These are phyloP conservation scores for Anguilla obscura DNA, from an alignment of 2,797 vertebrate genomes.

Conservation along the genomic window DNA sequence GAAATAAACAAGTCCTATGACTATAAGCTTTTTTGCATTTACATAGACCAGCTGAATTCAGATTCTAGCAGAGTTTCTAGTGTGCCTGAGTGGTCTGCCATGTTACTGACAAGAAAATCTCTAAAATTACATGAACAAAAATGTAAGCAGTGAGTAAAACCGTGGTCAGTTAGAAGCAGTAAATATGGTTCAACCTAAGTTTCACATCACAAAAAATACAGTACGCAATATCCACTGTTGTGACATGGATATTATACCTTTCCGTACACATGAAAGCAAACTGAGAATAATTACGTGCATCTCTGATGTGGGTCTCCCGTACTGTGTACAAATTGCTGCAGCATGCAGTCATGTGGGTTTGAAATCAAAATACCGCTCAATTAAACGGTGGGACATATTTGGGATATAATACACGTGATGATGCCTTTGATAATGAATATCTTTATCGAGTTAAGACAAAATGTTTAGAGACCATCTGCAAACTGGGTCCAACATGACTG, in stretches of 20 bases:
- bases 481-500: neutral
- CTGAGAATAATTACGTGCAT: neutral
- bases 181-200: neutral
- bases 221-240: neutral
- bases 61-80: neutral
- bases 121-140: neutral
- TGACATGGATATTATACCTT: constrained; percentile 3
- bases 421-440: constrained; percentile 6
- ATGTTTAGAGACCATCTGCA: neutral
- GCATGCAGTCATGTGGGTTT: neutral
- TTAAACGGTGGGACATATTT: neutral
- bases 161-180: neutral
- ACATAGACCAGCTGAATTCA: neutral
- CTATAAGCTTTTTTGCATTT: neutral
- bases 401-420: constrained; percentile 7
- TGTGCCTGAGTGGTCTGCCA: neutral
- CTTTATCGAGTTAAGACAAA: constrained; percentile 8
- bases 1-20: neutral
- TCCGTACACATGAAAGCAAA: neutral
- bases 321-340: neutral
- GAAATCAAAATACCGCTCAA: neutral
- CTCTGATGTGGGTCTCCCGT: neutral
- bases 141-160: neutral
- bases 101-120: neutral
- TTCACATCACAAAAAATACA: neutral